phyloP scores from a whole-genome alignment of 2,797 vertebrate genomes.

The Sardinella longiceps region DNA sequence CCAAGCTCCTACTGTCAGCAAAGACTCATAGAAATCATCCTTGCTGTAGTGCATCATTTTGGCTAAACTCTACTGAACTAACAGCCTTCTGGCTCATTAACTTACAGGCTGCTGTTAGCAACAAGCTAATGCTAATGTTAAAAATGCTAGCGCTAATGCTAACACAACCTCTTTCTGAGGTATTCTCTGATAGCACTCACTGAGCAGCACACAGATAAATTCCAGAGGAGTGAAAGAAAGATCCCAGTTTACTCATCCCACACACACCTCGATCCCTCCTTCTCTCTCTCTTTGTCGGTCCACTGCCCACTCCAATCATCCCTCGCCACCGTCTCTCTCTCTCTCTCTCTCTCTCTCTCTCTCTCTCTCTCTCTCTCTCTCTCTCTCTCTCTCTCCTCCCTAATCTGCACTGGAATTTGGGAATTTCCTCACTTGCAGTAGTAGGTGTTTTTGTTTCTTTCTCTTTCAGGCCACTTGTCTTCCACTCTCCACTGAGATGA shows the following conservation, averaged over 20 bases:
- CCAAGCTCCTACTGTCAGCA: too few relatives aligned
- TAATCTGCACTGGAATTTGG: conserved; percentile 29
- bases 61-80: too few relatives aligned
- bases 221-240: too few relatives aligned
- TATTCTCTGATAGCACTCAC: neutral
- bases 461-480: neutral
- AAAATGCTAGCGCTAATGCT: neutral
- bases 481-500: neutral
- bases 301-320: neutral
- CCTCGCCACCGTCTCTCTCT: neutral
- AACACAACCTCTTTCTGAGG: neutral
- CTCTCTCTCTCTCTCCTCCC: neutral
- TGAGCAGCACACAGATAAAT: neutral
- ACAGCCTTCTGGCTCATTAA: too few relatives aligned
- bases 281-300: neutral
- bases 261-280: neutral
- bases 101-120: too few relatives aligned
- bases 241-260: neutral
- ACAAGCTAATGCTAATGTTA: neutral
- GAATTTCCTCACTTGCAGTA: conserved; percentile 29
- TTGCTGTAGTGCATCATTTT: too few relatives aligned
- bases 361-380: neutral
- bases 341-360: neutral
- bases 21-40: too few relatives aligned
- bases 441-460: neutral